Conservation (phyloP, 2,113 vertebrate species). For the Callipepla californica region DNA sequence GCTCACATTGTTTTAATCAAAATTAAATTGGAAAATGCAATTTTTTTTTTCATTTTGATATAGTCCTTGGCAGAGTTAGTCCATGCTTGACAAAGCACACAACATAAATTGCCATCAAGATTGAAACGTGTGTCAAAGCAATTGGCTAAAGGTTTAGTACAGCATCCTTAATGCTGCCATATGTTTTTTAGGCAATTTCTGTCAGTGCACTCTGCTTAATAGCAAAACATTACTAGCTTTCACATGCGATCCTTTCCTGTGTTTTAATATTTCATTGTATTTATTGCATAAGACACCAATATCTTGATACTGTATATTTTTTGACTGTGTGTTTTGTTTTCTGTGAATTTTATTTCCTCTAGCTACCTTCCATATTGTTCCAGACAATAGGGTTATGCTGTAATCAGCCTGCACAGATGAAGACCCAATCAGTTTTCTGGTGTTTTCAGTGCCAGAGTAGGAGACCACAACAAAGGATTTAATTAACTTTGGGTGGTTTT, state of each 20-base stretch:
- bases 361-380: constrained; percentile 85
- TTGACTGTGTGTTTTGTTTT: constrained; percentile 64
- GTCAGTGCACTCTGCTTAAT: background rate
- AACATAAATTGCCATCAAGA: background rate
- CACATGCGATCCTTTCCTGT: background rate
- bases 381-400: constrained; percentile 81
- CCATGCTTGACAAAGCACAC: background rate
- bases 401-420: constrained; percentile 71
- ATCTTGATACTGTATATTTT: constrained; percentile 58
- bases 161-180: background rate
- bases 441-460: constrained; percentile 63
- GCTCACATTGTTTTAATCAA: background rate
- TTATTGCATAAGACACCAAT: constrained; percentile 43
- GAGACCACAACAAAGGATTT: constrained; percentile 44
- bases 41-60: background rate
- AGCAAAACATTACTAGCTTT: background rate
- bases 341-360: constrained; percentile 80
- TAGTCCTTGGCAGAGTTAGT: background rate
- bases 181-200: background rate
- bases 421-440: constrained; percentile 72
- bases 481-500: background rate
- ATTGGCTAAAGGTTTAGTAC: background rate
- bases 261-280: constrained; percentile 45
- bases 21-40: background rate
- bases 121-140: background rate